phyloP scores from a whole-genome alignment of 2,113 vertebrate genomes.

The Clarias batrachus region DNA sequence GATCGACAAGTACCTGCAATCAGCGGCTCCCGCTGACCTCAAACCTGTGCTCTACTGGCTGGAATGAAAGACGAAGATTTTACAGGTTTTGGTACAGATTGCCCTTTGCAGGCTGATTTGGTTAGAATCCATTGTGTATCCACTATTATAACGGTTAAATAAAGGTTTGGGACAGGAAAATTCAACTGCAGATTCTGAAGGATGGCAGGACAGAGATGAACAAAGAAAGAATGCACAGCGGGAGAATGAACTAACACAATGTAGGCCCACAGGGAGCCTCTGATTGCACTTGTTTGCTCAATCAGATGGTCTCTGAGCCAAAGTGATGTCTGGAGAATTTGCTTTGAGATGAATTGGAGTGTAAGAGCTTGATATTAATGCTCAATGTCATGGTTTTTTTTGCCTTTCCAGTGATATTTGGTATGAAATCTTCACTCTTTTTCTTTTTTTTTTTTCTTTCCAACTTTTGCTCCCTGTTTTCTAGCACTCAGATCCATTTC shows the following conservation, averaged over 20 bases:
- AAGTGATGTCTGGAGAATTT: slow-evolving; percentile 38
- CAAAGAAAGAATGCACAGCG: slow-evolving; percentile 14
- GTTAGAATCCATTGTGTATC: not conserved
- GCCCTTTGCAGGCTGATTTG: slow-evolving; percentile 14
- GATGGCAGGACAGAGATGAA: slow-evolving; percentile 12
- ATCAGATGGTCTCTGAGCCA: slow-evolving; percentile 31
- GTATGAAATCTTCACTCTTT: slow-evolving; percentile 14
- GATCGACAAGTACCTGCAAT: slow-evolving; percentile 37
- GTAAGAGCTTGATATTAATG: slow-evolving; percentile 7
- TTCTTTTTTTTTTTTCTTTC: slow-evolving; percentile 45
- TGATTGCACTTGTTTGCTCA: slow-evolving; percentile 44
- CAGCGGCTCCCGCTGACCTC: slow-evolving; percentile 24
- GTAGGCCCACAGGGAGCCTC: slow-evolving; percentile 30
- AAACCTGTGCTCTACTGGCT: slow-evolving; percentile 14
- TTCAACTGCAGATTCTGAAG: slow-evolving; percentile 16
- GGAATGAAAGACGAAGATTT: slow-evolving; percentile 29
- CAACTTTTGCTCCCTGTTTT: slow-evolving; percentile 53
- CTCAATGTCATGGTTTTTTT: not conserved
- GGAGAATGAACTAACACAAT: slow-evolving; percentile 36
- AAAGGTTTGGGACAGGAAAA: not conserved
- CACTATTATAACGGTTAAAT: not conserved
- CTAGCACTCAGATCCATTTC: slow-evolving; percentile 94
- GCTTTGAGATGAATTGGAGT: slow-evolving; percentile 22
- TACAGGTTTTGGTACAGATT: slow-evolving; percentile 29
- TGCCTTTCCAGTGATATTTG: not conserved